Evolutionary conservation across 1,140 invertebrate genomes (phyloP).

Genomic region (Catajapyx aquilonaris): DNA sequence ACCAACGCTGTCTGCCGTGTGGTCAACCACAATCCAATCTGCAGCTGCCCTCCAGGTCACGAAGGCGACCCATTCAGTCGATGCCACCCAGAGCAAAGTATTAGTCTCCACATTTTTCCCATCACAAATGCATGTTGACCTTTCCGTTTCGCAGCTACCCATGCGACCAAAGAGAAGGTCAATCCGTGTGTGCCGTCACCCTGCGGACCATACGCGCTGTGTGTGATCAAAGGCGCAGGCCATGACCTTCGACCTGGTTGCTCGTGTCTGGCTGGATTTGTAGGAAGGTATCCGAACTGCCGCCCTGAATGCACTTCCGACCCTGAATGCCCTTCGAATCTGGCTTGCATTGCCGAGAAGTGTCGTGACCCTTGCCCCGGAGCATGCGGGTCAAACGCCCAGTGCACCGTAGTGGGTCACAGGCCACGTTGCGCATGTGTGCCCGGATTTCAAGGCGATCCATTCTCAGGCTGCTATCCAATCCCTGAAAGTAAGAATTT

Average conservation of each 20-base stretch:
- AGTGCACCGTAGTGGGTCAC: constrained; percentile 25
- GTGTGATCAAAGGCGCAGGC: constrained; percentile 11
- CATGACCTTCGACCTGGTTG: constrained; percentile 8
- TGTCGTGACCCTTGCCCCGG: constrained; percentile 8
- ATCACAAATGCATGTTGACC: neutral
- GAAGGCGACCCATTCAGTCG: constrained; percentile 58
- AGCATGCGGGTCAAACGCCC: constrained; percentile 20
- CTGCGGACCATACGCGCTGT: constrained; percentile 7
- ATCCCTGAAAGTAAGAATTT: constrained; percentile 20
- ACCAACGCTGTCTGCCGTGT: constrained; percentile 46
- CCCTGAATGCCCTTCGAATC: constrained; percentile 36
- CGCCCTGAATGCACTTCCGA: constrained; percentile 47
- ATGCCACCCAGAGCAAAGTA: constrained; percentile 30
- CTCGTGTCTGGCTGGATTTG: constrained; percentile 9
- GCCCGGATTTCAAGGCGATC: constrained; percentile 22
- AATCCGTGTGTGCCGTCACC: constrained; percentile 8
- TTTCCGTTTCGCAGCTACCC: neutral
- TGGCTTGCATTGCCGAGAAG: constrained; percentile 4
- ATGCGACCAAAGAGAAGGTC: neutral
- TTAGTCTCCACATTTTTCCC: neutral
- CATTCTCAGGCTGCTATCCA: constrained; percentile 43
- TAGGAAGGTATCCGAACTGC: constrained; percentile 16
- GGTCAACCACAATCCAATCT: constrained; percentile 60
- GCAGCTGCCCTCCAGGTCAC: constrained; percentile 45
- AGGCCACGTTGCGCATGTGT: neutral